phyloP scores from a whole-genome alignment of 1,140 invertebrate genomes.

The Cardiocondyla obscurior region DNA sequence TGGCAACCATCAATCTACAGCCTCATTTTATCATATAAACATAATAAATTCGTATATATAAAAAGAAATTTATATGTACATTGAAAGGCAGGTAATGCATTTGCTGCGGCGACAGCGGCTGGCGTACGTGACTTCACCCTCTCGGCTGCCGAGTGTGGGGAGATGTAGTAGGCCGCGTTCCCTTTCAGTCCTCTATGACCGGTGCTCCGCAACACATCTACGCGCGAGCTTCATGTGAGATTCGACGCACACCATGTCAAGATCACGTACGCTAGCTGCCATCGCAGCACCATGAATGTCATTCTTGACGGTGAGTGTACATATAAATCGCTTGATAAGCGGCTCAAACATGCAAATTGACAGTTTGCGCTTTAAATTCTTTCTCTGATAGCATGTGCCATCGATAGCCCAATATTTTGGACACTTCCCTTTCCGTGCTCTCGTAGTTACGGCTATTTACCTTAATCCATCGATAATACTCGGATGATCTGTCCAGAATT shows the following conservation, averaged over 20 bases:
- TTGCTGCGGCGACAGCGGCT: too few relatives aligned
- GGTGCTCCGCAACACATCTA: too few relatives aligned
- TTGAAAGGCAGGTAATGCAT: too few relatives aligned
- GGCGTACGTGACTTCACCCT: too few relatives aligned
- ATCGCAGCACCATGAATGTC: too few relatives aligned
- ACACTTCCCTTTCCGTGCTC: slow-evolving; percentile 88
- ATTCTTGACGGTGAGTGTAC: not conserved
- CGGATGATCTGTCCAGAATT: slow-evolving; percentile 87
- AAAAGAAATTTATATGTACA: too few relatives aligned
- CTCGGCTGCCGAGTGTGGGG: too few relatives aligned
- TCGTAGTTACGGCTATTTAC: slow-evolving; percentile 87
- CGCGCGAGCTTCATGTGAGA: too few relatives aligned
- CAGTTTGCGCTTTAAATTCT: slow-evolving; percentile 86
- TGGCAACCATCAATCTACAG: slow-evolving; percentile 31
- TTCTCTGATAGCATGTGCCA: slow-evolving; percentile 91
- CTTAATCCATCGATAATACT: slow-evolving; percentile 89
- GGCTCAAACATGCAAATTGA: slow-evolving; percentile 74
- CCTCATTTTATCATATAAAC: slow-evolving; percentile 7
- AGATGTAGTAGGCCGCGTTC: too few relatives aligned
- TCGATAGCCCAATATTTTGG: slow-evolving; percentile 86
- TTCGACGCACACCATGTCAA: too few relatives aligned
- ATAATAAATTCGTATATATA: slow-evolving; percentile 37
- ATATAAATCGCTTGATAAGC: not conserved
- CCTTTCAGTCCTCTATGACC: too few relatives aligned
- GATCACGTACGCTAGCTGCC: too few relatives aligned